Conservation (phyloP, 1,140 invertebrate genomes). For the Stenopsyche tienmushanensis region DNA sequence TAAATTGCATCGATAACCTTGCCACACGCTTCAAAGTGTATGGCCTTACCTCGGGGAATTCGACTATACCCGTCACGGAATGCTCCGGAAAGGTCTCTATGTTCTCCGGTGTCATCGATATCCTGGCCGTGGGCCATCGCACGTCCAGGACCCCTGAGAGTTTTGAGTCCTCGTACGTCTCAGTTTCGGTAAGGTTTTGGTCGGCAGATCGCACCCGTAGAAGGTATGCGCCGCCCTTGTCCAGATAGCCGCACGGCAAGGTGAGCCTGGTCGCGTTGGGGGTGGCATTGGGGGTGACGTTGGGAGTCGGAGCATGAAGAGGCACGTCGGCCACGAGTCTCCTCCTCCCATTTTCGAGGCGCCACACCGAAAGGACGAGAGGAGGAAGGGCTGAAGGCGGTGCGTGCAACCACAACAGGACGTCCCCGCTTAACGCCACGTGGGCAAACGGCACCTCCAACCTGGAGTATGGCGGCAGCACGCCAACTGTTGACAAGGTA, state of each 20-base stretch:
- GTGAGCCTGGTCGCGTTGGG: constrained; percentile 50
- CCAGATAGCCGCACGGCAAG: constrained; percentile 69
- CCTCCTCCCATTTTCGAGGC: constrained; percentile 44
- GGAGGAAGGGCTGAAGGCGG: constrained; percentile 42
- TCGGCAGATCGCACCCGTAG: constrained; percentile 22
- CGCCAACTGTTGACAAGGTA: constrained; percentile 45
- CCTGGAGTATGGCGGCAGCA: constrained; percentile 47
- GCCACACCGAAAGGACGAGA: constrained; percentile 38
- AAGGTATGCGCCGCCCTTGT: constrained; percentile 60
- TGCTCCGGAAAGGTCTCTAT: constrained; percentile 76
- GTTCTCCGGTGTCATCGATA: constrained; percentile 69
- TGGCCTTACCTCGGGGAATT: constrained; percentile 61
- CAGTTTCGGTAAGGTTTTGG: constrained; percentile 33
- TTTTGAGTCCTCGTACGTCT: constrained; percentile 34
- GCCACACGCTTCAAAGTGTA: background rate
- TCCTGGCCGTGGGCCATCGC: constrained; percentile 71
- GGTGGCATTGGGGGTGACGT: constrained; percentile 31
- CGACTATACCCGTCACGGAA: constrained; percentile 68
- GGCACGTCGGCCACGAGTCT: constrained; percentile 47
- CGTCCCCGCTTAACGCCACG: constrained; percentile 65
- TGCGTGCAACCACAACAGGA: constrained; percentile 58
- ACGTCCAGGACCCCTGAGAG: constrained; percentile 67
- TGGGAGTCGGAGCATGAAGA: constrained; percentile 45
- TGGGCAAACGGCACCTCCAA: constrained; percentile 60
- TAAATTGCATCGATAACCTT: background rate